Percentiles rank a stretch among this genome's conserved stretches.
Conservation (phyloP, 2,113 vertebrate species). For the Cettia cetti region DNA sequence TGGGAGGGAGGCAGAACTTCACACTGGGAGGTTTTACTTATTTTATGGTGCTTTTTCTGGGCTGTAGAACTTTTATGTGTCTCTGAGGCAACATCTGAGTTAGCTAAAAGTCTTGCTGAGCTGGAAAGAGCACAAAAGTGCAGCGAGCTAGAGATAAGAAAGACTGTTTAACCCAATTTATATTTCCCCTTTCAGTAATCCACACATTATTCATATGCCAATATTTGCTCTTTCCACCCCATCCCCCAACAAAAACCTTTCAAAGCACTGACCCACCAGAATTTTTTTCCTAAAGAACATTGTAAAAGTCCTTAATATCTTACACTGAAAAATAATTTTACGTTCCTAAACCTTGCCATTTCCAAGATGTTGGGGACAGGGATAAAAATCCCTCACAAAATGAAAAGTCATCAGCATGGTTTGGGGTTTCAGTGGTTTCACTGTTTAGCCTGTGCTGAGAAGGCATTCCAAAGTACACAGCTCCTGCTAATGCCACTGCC, state of each 20-base stretch:
- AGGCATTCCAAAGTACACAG: slow-evolving; percentile 7
- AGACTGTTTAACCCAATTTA: not conserved
- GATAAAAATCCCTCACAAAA: not conserved
- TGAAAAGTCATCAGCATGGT: not conserved
- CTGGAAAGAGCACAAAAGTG: not conserved
- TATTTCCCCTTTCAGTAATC: not conserved
- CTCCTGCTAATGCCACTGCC: not conserved
- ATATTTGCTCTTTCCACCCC: not conserved
- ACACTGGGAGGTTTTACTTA: slow-evolving; percentile 47
- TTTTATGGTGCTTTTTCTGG: slow-evolving; percentile 26
- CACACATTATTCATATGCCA: not conserved
- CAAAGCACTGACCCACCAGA: not conserved
- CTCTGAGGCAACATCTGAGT: slow-evolving; percentile 36
- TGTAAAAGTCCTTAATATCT: not conserved
- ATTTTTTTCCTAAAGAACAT: not conserved
- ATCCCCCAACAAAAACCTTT: not conserved
- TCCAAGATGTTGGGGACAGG: not conserved
- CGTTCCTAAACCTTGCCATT: not conserved
- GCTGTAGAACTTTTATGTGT: slow-evolving; percentile 34
- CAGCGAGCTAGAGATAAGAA: slow-evolving; percentile 28
- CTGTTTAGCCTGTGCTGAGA: not conserved
- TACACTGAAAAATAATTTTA: not conserved
- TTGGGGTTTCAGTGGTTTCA: not conserved
- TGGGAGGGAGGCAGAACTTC: slow-evolving; percentile 1
- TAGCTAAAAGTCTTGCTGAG: not conserved